A percentile compares a stretch with the other conserved stretches of the same genome.
These are phyloP conservation scores for Campopleginae sp. DNA, from an alignment of 2,888 invertebrate genomes.

Conservation along the genomic window DNA sequence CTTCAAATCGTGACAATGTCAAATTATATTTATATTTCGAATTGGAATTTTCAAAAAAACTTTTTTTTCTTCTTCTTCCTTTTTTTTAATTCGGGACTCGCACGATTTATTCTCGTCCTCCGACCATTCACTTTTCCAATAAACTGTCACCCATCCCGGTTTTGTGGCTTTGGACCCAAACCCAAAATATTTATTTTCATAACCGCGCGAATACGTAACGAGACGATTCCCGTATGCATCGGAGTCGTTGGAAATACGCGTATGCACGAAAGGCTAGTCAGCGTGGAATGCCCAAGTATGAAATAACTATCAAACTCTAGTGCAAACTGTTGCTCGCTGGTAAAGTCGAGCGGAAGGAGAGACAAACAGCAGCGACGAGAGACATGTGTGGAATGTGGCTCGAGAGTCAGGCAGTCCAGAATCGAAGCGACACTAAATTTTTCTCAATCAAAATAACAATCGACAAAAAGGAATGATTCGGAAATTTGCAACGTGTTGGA, in stretches of 20 bases:
- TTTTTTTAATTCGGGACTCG: too few species aligned
- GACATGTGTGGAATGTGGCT: conserved; percentile 5
- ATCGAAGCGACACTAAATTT: not conserved
- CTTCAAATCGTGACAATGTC: not conserved
- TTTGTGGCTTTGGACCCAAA: too few species aligned
- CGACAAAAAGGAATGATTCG: not conserved
- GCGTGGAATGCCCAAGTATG: conserved; percentile 50
- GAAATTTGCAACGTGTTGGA: too few species aligned
- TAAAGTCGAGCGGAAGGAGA: conserved; percentile 51
- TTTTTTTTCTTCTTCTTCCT: too few species aligned
- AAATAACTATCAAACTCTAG: conserved; percentile 65
- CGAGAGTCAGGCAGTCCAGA: conserved; percentile 4
- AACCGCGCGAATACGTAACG: not conserved
- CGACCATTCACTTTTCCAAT: too few species aligned
- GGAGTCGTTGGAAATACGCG: not conserved
- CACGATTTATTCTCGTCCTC: too few species aligned
- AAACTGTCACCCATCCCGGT: too few species aligned
- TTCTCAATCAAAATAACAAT: conserved; percentile 3
- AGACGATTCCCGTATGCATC: not conserved
- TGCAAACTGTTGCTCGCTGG: conserved; percentile 65
- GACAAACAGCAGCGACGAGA: conserved; percentile 36
- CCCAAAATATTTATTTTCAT: not conserved
- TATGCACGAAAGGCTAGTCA: conserved; percentile 21
- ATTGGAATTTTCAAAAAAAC: not conserved
- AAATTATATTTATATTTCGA: not conserved